Base-by-base conservation (phyloP, 2,888 invertebrate species). In the Pheosia tremula region DNA sequence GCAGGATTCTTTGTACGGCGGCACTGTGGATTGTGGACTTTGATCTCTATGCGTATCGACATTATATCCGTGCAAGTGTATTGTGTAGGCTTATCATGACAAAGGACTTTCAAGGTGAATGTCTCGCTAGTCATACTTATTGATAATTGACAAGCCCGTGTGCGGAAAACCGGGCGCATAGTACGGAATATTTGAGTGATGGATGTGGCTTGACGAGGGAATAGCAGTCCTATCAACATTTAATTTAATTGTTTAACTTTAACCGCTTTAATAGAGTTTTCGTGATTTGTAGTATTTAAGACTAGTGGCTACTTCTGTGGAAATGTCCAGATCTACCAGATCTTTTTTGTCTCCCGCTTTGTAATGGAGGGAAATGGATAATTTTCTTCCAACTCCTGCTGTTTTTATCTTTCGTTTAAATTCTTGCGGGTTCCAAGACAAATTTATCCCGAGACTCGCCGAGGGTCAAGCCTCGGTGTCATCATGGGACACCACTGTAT, bases 61-160 rank as follows among this genome's bases (percentile, higher is more conserved):
- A 62, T 60, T 67, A 65, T 62, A 69, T 70, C 67, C 67, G 65
- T 60, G 63, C 60, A 60, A 56, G 52, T 60, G 36, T 57, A 45
- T n/a, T 59, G 36, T 54, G 54, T 63, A 47, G 38, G 13, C 50
- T 59, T 56, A 56, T 61, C n/a, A 61, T 56, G 64, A 66, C 68
- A 76, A 77, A 81, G 71, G 64, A 78, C 72, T 80, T 83, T 81
- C 83, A 87, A 88, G 86, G 86, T 80, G 72, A 72, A 75, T 65
- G 64, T 69, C 64, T 72, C 62, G 75, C 66, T 72, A 66, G 71
- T 77, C 79, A 82, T 83, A 81, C 80, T 71, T 78, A 82, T 80
- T 74, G 80, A 77, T 80, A 81, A 83, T 83, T 82, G 82, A 81
- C 77, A 82, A 85, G 86, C 82, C 76, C 63, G 80, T 77, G 77